Evolutionary conservation across 2,113 vertebrate species (phyloP), one percentile per base, ranked within the genome.

Genomic region (Tympanuchus pallidicinctus): DNA sequence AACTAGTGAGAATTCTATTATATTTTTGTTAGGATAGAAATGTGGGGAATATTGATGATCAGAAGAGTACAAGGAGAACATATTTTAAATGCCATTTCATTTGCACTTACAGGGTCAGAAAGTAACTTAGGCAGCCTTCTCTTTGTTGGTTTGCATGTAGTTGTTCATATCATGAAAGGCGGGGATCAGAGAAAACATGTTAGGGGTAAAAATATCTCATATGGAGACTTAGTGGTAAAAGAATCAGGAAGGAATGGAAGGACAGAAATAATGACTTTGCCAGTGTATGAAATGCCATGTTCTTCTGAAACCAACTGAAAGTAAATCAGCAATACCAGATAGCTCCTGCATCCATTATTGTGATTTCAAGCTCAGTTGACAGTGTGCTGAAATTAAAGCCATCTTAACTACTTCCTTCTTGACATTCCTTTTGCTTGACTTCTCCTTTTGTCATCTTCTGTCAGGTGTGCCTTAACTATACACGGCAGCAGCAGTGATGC

Each of bases 331-430:
- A 78, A 59, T 54, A 28, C 0, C 34, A 38, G 42, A 42, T 42
- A 42, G 17, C 30, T 69, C 50, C 36, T 76, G 63, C 24, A 75
- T 74, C 57, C n/a, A 54, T n/a, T 79, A 34, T 34, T 70, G 63
- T 52, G 56, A 89, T 82, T 79, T 79, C 75, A 82, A 76, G 14
- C 42, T 70, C 60, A 85, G 48, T 25, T 91, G 56, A 70, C 36
- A 76, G 19, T 14, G 15, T 82, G 60, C 15, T 95, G 34, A 85
- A 40, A 11, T 48, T 63, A 66, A 76, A 76, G 24, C 45, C 50
- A 22, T 8, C 24, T 91, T 48, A 79, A 6, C 57, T 45, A 42
- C 61, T 73, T 89, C 10, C 36, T 85, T 54, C 36, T 78, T 91
- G 21, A 25, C 21, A 17, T 82, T 87, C 63, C 67, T 74, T 82